Evolutionary conservation across 2,113 vertebrate species (phyloP).

Genomic region (Hucho hucho): DNA sequence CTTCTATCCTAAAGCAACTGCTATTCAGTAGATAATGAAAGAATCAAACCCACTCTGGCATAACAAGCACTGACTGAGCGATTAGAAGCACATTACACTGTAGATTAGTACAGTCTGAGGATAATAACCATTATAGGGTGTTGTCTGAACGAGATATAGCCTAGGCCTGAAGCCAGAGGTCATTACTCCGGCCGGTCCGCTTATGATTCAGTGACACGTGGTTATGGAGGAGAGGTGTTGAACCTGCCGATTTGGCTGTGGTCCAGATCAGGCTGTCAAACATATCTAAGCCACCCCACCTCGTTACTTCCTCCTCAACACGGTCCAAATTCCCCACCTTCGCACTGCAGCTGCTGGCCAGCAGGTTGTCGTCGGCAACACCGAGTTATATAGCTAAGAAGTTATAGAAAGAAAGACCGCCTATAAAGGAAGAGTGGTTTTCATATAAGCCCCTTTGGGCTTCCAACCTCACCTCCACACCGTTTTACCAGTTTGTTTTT

Average conservation of each 20-base stretch:
- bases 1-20: neutral
- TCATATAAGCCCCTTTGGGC: too few relatives aligned
- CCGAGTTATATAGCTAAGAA: too few relatives aligned
- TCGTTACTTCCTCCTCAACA: neutral
- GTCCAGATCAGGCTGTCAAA: neutral
- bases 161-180: neutral
- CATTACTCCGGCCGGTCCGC: neutral
- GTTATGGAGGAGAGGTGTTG: neutral
- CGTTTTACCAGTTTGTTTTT: too few relatives aligned
- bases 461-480: too few relatives aligned
- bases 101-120: too few relatives aligned
- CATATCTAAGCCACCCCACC: neutral
- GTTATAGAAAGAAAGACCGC: too few relatives aligned
- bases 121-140: neutral
- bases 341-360: neutral
- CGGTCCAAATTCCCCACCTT: constrained; percentile 9
- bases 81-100: too few relatives aligned
- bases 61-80: too few relatives aligned
- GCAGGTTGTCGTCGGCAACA: neutral
- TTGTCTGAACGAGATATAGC: neutral
- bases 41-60: neutral
- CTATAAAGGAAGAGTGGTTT: too few relatives aligned
- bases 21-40: neutral
- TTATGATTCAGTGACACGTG: neutral
- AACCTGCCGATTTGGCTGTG: neutral